Base-by-base conservation (phyloP, 2,797 vertebrate genomes). In the Falco biarmicus region DNA sequence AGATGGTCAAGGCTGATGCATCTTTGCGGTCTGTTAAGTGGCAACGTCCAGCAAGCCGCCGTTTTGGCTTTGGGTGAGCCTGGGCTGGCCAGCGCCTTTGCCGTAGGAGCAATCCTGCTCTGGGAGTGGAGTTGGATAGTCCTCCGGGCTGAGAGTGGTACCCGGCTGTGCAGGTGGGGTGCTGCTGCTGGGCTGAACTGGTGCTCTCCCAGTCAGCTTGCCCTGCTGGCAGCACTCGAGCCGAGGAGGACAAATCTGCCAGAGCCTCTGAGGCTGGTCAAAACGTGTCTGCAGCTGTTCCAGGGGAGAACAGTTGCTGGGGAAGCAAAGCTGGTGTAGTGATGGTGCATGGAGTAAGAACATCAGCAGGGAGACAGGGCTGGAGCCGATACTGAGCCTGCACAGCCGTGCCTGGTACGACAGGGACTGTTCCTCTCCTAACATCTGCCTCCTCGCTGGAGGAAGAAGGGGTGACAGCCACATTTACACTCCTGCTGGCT, bases 71-170 rank as follows among this genome's bases (percentile, higher is more conserved):
- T 4, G 74, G 8, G 60, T 0, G 32, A 53, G 73, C 41, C 70
- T 7, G 81, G 82, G 69, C 26, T 16, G 71, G 57, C 0, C 29
- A 1, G 5, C 10, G 66, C 17, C 59, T 15, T 29, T 51, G 34
- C 19, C 69, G 1, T 0, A 4, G 78, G 37, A 31, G 69, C 0
- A 2, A 32, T 50, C 24, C 47, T 6, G 37, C 87, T 11, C 73
- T 1, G 17, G 0, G 41, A 45, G 59, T 77, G 2, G 32, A 29
- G 78, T 2, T 0, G 28, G 48, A 1, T 0, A 0, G 15, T 39
- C 9, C 71, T 10, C 29, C 2, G 73, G 25, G 57, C 70, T 66
- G 34, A 1, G 74, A 6, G 75, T 4, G 75, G 29, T 1, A 3
- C 47, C 6, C 4, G 0, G 3, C 22, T 0, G 3, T 1, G 64